Conservation (phyloP, 2,888 invertebrate species). For the Argyresthia albistria region DNA sequence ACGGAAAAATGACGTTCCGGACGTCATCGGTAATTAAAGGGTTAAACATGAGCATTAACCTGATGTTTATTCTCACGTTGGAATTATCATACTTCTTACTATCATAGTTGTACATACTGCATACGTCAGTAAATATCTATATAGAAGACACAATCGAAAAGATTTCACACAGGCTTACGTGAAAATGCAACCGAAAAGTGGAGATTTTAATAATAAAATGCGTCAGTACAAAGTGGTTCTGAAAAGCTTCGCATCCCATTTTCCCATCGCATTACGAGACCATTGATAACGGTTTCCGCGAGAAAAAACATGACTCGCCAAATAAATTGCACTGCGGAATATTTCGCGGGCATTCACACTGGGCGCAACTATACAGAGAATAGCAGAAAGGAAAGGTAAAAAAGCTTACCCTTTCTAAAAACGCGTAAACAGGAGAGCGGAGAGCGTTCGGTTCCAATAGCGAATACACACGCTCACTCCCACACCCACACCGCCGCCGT, state of each 20-base stretch:
- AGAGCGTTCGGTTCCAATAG: conserved; percentile 29
- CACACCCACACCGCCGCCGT: conserved; percentile 26
- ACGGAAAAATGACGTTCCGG: too few relatives aligned
- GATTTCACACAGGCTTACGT: too few relatives aligned
- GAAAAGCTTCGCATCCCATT: conserved; percentile 1
- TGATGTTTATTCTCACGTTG: too few relatives aligned
- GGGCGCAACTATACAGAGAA: conserved; percentile 55
- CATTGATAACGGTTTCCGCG: conserved; percentile 40
- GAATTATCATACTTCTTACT: too few relatives aligned
- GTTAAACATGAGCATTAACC: too few relatives aligned
- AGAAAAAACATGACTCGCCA: conserved; percentile 42
- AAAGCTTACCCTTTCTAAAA: conserved; percentile 70
- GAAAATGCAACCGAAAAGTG: too few relatives aligned
- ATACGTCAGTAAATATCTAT: too few relatives aligned
- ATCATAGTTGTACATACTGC: too few relatives aligned
- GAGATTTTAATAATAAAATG: too few relatives aligned
- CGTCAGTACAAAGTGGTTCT: background rate
- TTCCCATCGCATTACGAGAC: conserved; percentile 12
- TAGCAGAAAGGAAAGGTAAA: conserved; percentile 66
- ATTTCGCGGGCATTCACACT: conserved; percentile 53
- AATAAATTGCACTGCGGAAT: conserved; percentile 61
- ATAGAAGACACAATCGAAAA: too few relatives aligned
- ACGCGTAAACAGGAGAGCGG: conserved; percentile 62
- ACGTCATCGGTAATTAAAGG: too few relatives aligned
- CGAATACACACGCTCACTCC: conserved; percentile 43